phyloP scores from a whole-genome alignment of 1,140 invertebrate genomes.

The Danaus melanippus region DNA sequence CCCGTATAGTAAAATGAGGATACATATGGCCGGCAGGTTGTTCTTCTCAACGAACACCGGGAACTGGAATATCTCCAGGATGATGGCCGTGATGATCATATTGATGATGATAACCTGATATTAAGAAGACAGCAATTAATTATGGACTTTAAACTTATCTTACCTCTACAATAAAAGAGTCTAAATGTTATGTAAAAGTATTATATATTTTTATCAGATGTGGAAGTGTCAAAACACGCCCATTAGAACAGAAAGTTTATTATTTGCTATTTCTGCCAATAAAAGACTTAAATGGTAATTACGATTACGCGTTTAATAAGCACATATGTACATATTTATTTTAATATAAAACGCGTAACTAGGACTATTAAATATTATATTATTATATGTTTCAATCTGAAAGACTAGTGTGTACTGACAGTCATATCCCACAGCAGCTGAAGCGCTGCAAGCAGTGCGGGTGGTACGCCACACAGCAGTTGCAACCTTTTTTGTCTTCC shows the following conservation, averaged over 20 bases:
- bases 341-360: too few species aligned
- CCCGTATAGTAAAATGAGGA: constrained; percentile 75
- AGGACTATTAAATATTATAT: constrained; percentile 9
- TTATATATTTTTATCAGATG: too few species aligned
- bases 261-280: too few species aligned
- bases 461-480: constrained; percentile 74
- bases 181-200: too few species aligned
- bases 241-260: too few species aligned
- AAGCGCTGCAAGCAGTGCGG: constrained; percentile 73
- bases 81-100: constrained; percentile 69
- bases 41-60: constrained; percentile 76
- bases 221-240: too few species aligned
- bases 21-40: constrained; percentile 75
- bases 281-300: too few species aligned
- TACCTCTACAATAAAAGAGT: too few species aligned
- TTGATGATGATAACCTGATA: constrained; percentile 66
- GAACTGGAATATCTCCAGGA: constrained; percentile 76
- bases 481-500: constrained; percentile 77
- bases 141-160: too few species aligned
- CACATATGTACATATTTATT: too few species aligned
- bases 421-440: constrained; percentile 75
- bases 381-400: neutral
- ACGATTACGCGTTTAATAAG: too few species aligned
- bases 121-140: too few species aligned
- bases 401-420: constrained; percentile 42